phyloP scores from a whole-genome alignment of 2,888 invertebrate genomes.

The Neelides folsomi region DNA sequence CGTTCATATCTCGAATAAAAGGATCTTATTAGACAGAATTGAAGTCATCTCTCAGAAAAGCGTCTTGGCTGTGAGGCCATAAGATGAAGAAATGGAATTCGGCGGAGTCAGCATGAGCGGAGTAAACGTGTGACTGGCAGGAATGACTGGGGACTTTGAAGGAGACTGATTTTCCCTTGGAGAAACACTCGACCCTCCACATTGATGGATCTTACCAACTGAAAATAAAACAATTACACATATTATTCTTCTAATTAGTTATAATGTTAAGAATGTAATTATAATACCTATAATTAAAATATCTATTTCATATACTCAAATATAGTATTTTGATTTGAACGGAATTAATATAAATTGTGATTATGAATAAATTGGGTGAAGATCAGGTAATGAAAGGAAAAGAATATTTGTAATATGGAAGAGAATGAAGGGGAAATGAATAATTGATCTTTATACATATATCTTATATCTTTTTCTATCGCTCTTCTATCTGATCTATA shows the following conservation, averaged over 20 bases:
- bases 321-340: too few species aligned
- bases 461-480: too few species aligned
- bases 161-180: constrained; percentile 32
- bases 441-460: too few species aligned
- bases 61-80: constrained; percentile 32
- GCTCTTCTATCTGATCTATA: too few species aligned
- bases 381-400: too few species aligned
- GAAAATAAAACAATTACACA: constrained; percentile 6
- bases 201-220: constrained; percentile 32
- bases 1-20: neutral
- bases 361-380: too few species aligned
- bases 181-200: constrained; percentile 27
- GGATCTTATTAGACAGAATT: neutral
- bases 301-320: too few species aligned
- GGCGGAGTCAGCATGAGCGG: constrained; percentile 34
- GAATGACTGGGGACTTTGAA: constrained; percentile 33
- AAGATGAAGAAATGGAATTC: constrained; percentile 32
- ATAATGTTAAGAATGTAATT: neutral
- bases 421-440: too few species aligned
- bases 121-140: constrained; percentile 33
- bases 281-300: neutral
- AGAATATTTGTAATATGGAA: too few species aligned
- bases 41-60: constrained; percentile 30
- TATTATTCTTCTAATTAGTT: neutral
- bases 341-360: too few species aligned